Base-by-base conservation (phyloP, 2,113 vertebrate genomes). In the Rhizomys pruinosus region DNA sequence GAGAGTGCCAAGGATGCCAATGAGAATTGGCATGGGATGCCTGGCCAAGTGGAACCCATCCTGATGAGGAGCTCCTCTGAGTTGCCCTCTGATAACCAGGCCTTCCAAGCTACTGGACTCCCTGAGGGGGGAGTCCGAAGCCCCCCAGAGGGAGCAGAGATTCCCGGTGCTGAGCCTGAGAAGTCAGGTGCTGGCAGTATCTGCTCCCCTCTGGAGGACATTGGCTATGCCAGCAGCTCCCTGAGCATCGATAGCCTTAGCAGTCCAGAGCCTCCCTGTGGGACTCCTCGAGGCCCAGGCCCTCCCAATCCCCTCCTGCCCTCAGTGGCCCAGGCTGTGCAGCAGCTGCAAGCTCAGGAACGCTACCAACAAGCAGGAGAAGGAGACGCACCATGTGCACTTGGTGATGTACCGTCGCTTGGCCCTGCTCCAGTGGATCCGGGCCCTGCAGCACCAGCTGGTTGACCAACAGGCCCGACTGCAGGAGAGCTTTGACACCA, bases 361-460 rank as follows among this genome's bases (percentile, higher is more conserved):
- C 98, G 98, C 93, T 99, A 99, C 98, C n/a, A 99, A 99, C 96
- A 99, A 99, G 93, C 98, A 94, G 96, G 99, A 99, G 98, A 99
- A 99, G 97, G 99, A 99, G 98, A 99, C 99, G 97, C 99, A 99
- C 95, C 99, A 99, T 47, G 97, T 98, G 85, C 99, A 99, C 97
- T 97, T 99, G 97, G 99, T 99, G 97, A 99, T 99, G 99, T 99
- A 99, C 97, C 99, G 99, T 12, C 99, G 99, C 39, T 97, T 99
- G 98, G 99, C 99, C 0, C 97, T 99, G 96, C 98, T 99, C 91
- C 99, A 99, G 95, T 99, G 99, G 99, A 99, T 99, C 88, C 99
- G 99, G 55, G 97, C 98, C 80, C 98, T 99, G 90, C 99, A 99
- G 98, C 97, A 98, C 95, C 99, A 97, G 0, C 97, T 99, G 27